Conservation (phyloP, 2,113 vertebrate genomes). For the Sceloporus undulatus region DNA sequence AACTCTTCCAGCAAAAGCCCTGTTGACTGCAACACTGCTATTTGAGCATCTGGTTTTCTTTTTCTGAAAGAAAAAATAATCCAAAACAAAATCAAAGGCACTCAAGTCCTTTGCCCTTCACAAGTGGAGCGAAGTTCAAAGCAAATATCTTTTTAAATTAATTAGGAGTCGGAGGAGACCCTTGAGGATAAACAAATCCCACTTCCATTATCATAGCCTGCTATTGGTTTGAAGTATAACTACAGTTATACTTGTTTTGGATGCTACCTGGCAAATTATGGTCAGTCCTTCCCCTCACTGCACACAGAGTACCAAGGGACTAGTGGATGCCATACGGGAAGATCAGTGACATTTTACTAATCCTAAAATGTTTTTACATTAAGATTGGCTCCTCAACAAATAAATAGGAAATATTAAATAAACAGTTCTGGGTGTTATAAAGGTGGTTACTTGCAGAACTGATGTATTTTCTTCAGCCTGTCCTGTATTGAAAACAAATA, state of each 20-base stretch:
- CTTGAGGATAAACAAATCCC: slow-evolving; percentile 6
- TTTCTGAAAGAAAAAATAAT: background rate
- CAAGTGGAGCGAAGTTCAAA: background rate
- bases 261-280: slow-evolving; percentile 3
- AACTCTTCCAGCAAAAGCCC: background rate
- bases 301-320: background rate
- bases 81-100: background rate
- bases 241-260: background rate
- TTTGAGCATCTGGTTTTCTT: background rate
- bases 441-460: no score
- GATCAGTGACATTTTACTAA: background rate
- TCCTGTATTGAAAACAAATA: no score
- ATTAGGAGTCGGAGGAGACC: slow-evolving; percentile 34
- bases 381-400: no score
- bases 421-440: no score
- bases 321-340: background rate
- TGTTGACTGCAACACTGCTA: background rate
- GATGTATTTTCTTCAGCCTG: no score
- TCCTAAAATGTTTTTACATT: background rate
- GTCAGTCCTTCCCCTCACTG: background rate
- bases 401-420: no score
- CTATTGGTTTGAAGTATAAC: background rate
- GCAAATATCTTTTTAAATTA: slow-evolving; percentile 37
- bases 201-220: background rate
- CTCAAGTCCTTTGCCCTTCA: background rate